Evolutionary conservation across 2,888 invertebrate species (phyloP).

Genomic region (Sipunculus nudus): DNA sequence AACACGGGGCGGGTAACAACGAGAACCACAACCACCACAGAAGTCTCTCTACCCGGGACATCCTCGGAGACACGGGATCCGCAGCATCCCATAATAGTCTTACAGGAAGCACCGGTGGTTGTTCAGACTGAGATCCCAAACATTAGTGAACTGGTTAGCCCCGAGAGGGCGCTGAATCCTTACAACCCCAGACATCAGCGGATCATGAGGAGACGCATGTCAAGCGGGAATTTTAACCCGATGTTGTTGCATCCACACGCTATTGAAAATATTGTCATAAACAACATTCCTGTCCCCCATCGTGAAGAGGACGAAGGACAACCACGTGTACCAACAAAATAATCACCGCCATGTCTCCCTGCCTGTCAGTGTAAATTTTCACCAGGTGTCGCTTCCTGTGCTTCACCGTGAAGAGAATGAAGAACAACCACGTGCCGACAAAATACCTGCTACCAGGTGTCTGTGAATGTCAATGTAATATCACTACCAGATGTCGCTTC

Average conservation of each 20-base stretch:
- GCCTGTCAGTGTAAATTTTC: no score
- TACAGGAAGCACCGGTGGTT: constrained; percentile 11
- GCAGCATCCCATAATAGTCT: constrained; percentile 21
- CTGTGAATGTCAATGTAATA: no score
- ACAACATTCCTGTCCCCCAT: constrained; percentile 4
- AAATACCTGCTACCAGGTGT: no score
- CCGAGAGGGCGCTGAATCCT: constrained; percentile 13
- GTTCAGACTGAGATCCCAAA: background rate
- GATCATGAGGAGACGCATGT: constrained; percentile 9
- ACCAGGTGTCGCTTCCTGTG: no score
- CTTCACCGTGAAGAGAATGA: no score
- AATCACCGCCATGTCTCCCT: no score
- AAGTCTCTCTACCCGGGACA: background rate
- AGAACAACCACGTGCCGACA: no score
- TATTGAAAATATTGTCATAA: constrained; percentile 15
- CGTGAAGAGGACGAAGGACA: no score
- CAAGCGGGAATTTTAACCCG: constrained; percentile 5
- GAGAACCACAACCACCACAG: constrained; percentile 19
- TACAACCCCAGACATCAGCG: constrained; percentile 29
- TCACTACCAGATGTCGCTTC: no score
- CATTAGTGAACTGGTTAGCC: background rate
- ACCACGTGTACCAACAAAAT: no score
- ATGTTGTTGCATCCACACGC: constrained; percentile 5
- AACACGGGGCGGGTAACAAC: no score
- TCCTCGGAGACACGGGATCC: background rate